phyloP scores from a whole-genome alignment of 2,797 vertebrate species.

The Siniperca scherzeri region DNA sequence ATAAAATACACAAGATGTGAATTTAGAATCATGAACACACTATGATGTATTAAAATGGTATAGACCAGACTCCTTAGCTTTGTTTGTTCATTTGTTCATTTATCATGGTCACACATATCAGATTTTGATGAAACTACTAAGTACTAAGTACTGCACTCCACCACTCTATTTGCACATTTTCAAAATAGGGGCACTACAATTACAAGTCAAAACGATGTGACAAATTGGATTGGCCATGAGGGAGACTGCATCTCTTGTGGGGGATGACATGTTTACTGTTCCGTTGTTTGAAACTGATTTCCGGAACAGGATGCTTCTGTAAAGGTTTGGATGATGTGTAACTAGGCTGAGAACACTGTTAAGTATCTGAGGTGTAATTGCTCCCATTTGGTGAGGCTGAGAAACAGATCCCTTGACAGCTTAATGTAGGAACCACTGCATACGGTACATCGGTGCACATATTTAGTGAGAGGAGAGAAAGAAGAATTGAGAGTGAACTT shows the following conservation, averaged over 20 bases:
- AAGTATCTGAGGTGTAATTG: constrained; percentile 83
- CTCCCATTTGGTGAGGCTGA: constrained; percentile 78
- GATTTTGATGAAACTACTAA: neutral
- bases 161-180: neutral
- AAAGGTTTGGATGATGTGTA: constrained; percentile 80
- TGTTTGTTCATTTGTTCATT: neutral
- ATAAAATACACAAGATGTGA: neutral
- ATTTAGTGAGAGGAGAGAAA: constrained; percentile 18
- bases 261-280: constrained; percentile 50
- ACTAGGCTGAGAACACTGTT: constrained; percentile 76
- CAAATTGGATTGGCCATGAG: constrained; percentile 36
- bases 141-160: neutral
- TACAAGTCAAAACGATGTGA: constrained; percentile 19
- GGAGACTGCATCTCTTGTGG: constrained; percentile 18
- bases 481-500: constrained; percentile 31
- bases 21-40: neutral
- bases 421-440: constrained; percentile 61
- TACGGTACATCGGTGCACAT: constrained; percentile 52
- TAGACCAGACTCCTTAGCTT: neutral
- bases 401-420: constrained; percentile 71
- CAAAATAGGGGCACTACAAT: constrained; percentile 1
- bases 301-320: constrained; percentile 69
- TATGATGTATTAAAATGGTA: neutral
- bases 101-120: neutral
- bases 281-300: constrained; percentile 49